phyloP scores from a whole-genome alignment of 1,140 invertebrate species.

The Watersipora subatra region DNA sequence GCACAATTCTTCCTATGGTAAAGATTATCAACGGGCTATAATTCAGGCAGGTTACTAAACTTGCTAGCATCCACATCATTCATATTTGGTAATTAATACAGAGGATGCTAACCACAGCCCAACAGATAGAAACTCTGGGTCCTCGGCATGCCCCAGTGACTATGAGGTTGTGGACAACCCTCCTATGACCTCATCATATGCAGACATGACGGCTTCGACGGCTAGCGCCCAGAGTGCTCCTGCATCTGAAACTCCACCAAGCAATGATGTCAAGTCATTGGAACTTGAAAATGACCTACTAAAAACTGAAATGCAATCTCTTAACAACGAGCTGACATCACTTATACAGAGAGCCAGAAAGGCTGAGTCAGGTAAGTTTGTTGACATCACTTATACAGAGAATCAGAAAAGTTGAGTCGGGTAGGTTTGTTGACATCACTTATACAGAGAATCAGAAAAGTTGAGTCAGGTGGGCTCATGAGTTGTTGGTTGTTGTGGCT shows the following conservation, averaged over 20 bases:
- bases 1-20: too few relatives aligned
- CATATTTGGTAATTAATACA: too few relatives aligned
- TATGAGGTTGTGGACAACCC: not conserved
- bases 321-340: constrained; percentile 47
- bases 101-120: not conserved
- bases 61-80: too few relatives aligned
- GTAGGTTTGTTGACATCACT: constrained; percentile 41
- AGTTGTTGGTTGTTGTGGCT: not conserved
- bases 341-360: constrained; percentile 44
- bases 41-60: too few relatives aligned
- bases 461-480: constrained; percentile 43
- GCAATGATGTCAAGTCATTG: not conserved
- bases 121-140: not conserved
- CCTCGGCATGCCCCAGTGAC: not conserved
- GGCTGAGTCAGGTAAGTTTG: constrained; percentile 42
- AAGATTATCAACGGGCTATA: too few relatives aligned
- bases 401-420: constrained; percentile 44
- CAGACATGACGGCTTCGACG: not conserved
- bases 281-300: constrained; percentile 42
- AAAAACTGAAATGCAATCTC: constrained; percentile 46
- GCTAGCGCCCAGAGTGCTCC: not conserved
- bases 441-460: constrained; percentile 42
- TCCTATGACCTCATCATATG: not conserved
- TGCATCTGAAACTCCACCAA: not conserved
- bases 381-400: constrained; percentile 43